Evolutionary conservation across 2,113 vertebrate genomes (phyloP), one percentile per base, ranked within the genome.

Genomic region (Sceloporus tristichus): DNA sequence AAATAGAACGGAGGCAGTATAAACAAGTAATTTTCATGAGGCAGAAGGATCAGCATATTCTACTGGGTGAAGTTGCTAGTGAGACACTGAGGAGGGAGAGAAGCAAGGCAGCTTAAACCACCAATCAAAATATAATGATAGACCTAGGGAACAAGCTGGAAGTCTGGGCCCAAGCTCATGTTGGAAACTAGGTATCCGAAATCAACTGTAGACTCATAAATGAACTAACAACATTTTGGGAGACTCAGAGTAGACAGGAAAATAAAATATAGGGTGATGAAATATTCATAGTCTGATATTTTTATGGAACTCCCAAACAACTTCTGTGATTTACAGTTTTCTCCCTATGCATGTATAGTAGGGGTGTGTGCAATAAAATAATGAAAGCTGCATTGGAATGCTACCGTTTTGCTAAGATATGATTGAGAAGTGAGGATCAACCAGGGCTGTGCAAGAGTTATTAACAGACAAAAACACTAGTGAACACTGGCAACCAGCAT

Each of bases 251-350:
- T 79, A 96, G 95, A 94, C 90, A 92, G 92, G 91, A 90, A 96
- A 95, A 96, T 95, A 95, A 96, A 96, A 93, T 88, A 90, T 90
- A 91, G 71, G 88, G 88, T 94, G 94, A 96, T 96, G 95, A 96
- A 95, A 96, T 96, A 95, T 96, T 97, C 92, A 96, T 93, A 90
- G 78, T 92, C 87, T 92, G 88, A 91, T 87, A 88, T 92, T 96
- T 92, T 97, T 96, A 95, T 93, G 92, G 92, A 96, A 92, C 84
- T 96, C 89, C 89, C 94, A 87, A 84, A 91, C 82, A 93, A 85
- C 89, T 92, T 87, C 40, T 48, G 80, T 95, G 93, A 96, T 97
- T 96, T 96, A 95, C 81, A 85, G 27, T 71, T 27, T 71, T 10
- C 25, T 9, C 25, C 25, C 68, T 8, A 90, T 93, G 86, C 85